Percentiles rank a stretch among this genome's conserved stretches.
Evolutionary conservation across 1,140 invertebrate species (phyloP).

Genomic region (Bradynema listronoti): DNA sequence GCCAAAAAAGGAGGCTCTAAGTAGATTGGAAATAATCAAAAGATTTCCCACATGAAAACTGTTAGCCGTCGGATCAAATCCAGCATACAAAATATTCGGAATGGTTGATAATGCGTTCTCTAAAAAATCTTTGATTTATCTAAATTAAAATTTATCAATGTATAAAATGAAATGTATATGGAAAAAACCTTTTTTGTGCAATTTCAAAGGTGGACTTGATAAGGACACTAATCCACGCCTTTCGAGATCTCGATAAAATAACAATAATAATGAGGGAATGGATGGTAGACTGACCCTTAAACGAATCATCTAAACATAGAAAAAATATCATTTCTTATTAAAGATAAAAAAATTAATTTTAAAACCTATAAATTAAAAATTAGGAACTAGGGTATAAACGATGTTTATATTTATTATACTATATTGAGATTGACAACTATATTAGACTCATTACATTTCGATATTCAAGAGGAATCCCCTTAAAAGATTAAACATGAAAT

Average conservation of each 20-base stretch:
- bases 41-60: slow-evolving; percentile 94
- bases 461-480: too few relatives aligned
- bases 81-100: slow-evolving; percentile 73
- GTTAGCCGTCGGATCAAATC: slow-evolving; percentile 92
- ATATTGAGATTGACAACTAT: neutral
- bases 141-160: neutral
- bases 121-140: neutral
- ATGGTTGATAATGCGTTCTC: slow-evolving; percentile 21
- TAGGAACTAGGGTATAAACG: neutral
- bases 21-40: slow-evolving; percentile 76
- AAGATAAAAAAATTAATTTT: neutral
- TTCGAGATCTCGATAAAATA: slow-evolving; percentile 15
- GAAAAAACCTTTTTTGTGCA: slow-evolving; percentile 13
- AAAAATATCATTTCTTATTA: neutral
- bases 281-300: neutral
- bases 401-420: neutral
- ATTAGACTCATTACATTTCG: too few relatives aligned
- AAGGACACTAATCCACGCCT: slow-evolving; percentile 6
- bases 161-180: slow-evolving; percentile 7
- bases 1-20: slow-evolving; percentile 64
- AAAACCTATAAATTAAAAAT: neutral
- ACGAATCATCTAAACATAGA: neutral
- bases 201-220: slow-evolving; percentile 18
- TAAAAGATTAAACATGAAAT: too few relatives aligned
- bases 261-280: neutral